Evolutionary conservation across 2,113 vertebrate genomes (phyloP), one percentile per base, ranked within the genome.

Genomic region (Aspiorhynchus laticeps): DNA sequence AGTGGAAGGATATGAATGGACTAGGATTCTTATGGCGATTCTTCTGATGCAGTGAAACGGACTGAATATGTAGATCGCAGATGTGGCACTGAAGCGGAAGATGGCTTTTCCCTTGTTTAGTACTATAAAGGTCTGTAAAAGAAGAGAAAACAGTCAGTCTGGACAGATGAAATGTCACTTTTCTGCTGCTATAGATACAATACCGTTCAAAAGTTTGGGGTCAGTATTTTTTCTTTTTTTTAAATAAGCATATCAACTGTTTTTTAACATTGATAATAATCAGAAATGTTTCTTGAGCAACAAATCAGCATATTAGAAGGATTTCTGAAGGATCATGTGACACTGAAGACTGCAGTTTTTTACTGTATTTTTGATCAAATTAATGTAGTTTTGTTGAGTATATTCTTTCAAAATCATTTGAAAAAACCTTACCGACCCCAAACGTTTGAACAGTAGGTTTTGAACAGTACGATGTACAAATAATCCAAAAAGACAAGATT

Each of bases 51-150:
- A 96, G 95, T 99, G 96, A 94, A 99, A 98, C 87, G 98, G 98
- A 84, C 93, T 98, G 91, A 99, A 96, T 86, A 98, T 93, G 83
- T 99, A 98, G 94, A 99, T 93, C 90, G 98, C 97, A 81, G 97
- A 97, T 86, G 97, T 98, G 95, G 98, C 96, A 91, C 97, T 99
- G 95, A 99, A 99, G 94, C 98, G 97, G 96, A 99, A 99, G 95
- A 99, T 98, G 95, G 95, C 97, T 93, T 98, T 99, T 91, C 97
- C 98, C 96, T 96, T 98, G 93, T 99, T 99, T 89, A 99, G 94
- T 91, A 99, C 98, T 93, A 99, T 96, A 96, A 99, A 99, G 69
- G 98, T 99, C 98, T 99, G 96, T 21, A 85, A 86, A 88, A 86
- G 61, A 92, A 93, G 93, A 91, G 88, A 94, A 94, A 51, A 73